phyloP scores from a whole-genome alignment of 1,140 invertebrate species.

The Drosophila tsacasi region DNA sequence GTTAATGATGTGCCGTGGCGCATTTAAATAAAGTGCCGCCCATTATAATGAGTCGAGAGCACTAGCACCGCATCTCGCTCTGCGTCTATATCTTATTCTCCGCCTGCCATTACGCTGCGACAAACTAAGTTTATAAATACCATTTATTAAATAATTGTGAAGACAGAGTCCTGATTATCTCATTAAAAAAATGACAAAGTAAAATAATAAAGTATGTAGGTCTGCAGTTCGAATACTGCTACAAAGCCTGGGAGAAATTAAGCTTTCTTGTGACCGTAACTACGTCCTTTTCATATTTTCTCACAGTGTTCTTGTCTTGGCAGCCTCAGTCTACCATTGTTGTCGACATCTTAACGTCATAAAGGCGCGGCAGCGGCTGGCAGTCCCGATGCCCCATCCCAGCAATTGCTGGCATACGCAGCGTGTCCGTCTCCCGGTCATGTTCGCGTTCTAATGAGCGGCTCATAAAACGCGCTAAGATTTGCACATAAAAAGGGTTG shows the following conservation, averaged over 20 bases:
- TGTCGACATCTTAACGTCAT: slow-evolving; percentile 62
- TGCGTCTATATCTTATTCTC: slow-evolving; percentile 16
- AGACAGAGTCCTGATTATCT: neutral
- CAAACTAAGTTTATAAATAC: neutral
- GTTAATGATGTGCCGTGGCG: slow-evolving; percentile 81
- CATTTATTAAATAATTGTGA: slow-evolving; percentile 4
- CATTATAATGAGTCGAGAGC: slow-evolving; percentile 75
- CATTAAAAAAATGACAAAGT: neutral
- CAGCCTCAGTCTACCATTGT: slow-evolving; percentile 8
- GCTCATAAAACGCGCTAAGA: slow-evolving; percentile 76
- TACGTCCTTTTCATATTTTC: neutral
- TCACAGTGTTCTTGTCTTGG: slow-evolving; percentile 52
- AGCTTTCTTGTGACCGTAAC: neutral
- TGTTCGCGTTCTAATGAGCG: slow-evolving; percentile 69
- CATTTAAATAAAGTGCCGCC: slow-evolving; percentile 82
- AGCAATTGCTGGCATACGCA: slow-evolving; percentile 16
- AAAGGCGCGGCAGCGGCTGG: slow-evolving; percentile 57
- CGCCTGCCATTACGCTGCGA: slow-evolving; percentile 21
- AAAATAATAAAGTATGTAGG: neutral
- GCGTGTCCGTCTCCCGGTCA: slow-evolving; percentile 33
- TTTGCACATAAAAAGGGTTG: slow-evolving; percentile 62
- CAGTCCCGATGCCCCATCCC: slow-evolving; percentile 1
- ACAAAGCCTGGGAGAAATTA: too few relatives aligned
- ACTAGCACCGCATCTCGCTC: slow-evolving; percentile 38
- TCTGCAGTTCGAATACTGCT: neutral